Evolutionary conservation across 2,113 vertebrate genomes (phyloP).

Genomic region (Bungarus multicinctus): DNA sequence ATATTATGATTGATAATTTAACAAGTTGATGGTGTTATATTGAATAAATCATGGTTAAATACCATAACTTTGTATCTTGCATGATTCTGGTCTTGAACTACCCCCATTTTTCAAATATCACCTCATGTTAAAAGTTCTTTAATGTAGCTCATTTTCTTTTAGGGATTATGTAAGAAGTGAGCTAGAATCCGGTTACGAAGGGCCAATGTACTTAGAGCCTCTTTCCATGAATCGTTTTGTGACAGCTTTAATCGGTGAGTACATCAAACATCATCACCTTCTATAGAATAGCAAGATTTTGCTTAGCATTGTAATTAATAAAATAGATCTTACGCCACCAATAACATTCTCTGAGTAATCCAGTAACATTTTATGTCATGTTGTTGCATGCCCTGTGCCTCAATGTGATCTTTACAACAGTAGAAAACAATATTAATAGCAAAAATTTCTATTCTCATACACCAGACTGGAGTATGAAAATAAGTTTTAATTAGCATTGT

Average conservation of each 20-base stretch:
- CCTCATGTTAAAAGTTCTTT: conserved; percentile 19
- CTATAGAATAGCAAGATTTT: not conserved
- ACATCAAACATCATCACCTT: not conserved
- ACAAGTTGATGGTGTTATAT: not conserved
- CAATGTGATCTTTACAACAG: not conserved
- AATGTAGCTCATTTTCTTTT: conserved; percentile 17
- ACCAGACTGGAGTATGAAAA: not conserved
- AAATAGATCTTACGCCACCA: not conserved
- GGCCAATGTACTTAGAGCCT: conserved; percentile 93
- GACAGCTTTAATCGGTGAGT: conserved; percentile 92
- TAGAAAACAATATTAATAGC: conserved; percentile 6
- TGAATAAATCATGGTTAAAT: not conserved
- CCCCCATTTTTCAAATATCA: not conserved
- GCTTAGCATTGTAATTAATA: not conserved
- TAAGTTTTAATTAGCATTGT: not conserved
- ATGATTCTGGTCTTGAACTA: not conserved
- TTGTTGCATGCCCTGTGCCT: not conserved
- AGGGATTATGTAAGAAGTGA: conserved; percentile 97
- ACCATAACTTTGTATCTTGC: not conserved
- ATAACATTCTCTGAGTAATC: not conserved
- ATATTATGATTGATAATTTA: not conserved
- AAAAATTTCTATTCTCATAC: conserved; percentile 12
- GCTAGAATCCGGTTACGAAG: conserved; percentile 92
- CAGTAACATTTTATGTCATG: not conserved
- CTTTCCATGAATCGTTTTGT: conserved; percentile 97